Base-by-base conservation (phyloP, 2,888 invertebrate species). In the Busseola fusca region DNA sequence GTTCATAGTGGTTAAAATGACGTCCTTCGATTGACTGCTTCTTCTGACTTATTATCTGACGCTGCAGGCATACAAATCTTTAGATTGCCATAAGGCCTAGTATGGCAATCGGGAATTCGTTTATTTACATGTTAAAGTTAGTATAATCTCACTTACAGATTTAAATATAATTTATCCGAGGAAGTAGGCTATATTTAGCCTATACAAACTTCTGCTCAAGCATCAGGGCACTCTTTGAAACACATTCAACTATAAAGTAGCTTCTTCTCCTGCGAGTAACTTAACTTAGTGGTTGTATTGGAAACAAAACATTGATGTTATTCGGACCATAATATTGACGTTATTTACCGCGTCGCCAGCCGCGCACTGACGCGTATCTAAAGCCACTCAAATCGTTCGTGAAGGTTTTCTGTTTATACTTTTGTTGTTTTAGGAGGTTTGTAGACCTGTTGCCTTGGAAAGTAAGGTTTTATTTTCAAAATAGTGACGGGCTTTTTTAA, bases 371-470 rank as follows among this genome's bases (percentile, higher is more conserved):
- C 71, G 74, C 77, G 80, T 80, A 79, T 85, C 84, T 84, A 85
- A 86, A 82, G 86, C 83, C 78, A 69, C 86, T 85, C 86, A 86
- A 89, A 88, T 87, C 85, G 86, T 81, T 80, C 87, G 87, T 83
- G 72, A 86, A 83, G 69, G 70, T 69, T 75, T 71, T 72, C 27
- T 71, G 58, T 67, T 63, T 54, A 62, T 77, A 64, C 48, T 68
- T 71, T 71, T 74, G 27, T 52, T 69, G 48, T 76, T 62, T 63
- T 59, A 71, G 25, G 77, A 57, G 54, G 82, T 52, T 60, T 71
- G 12, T 48, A 72, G 27, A 78, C n/a, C 2, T 64, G 56, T 64
- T 40, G 48, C 4, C 27, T 42, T 37, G 3, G 12, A 7, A 25
- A 50, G 0, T 34, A 27, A 14, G 27, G 25, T 45, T 30, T 56